Base-by-base conservation (phyloP, 2,113 vertebrate species). In the Perognathus longimembris region DNA sequence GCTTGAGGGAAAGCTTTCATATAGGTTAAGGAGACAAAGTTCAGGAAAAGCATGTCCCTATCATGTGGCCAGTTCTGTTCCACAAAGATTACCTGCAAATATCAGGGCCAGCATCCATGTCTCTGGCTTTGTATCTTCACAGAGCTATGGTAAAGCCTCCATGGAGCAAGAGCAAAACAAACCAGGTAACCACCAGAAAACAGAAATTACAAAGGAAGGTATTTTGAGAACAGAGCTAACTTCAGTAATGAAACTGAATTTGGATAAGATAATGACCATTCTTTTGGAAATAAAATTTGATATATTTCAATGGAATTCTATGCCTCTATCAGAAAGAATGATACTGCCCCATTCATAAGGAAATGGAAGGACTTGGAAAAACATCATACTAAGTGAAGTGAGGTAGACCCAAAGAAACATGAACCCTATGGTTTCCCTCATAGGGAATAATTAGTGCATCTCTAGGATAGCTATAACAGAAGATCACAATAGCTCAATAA, bases 191-290 rank as follows among this genome's bases (percentile, higher is more conserved):
- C 14, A 36, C 40, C 8, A 36, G 38, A 88, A 76, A 38, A 8
- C 24, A 42, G 34, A 92, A 90, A 75, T 15, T 63, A 84, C 28
- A 7, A 14, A 32, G 22, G 36, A 79, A 81, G 14, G 7, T 67
- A 71, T 63, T 84, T 45, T 22, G 3, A 54, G 15, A 18, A 15
- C 50, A 54, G 50, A 20, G 30, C 17, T 78, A 20, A 83, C 14
- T 38, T 88, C 61, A 78, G 38, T 50, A 66, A 88, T 24, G 38
- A 83, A 87, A 67, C 24, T 76, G 32, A 70, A 28, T 36, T 11
- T 66, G 14, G 22, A 89, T 88, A 95, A 88, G 7, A 34, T 61
- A 57, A 63, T 85, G 32, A 79, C 17, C 59, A 89, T 18, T 78
- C 18, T 83, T 86, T 45, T 59, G 5, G 59, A 75, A 83, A 10